These are phyloP conservation scores for Antennarius maculatus DNA, from an alignment of 2,797 vertebrate genomes.

Conservation along the genomic window DNA sequence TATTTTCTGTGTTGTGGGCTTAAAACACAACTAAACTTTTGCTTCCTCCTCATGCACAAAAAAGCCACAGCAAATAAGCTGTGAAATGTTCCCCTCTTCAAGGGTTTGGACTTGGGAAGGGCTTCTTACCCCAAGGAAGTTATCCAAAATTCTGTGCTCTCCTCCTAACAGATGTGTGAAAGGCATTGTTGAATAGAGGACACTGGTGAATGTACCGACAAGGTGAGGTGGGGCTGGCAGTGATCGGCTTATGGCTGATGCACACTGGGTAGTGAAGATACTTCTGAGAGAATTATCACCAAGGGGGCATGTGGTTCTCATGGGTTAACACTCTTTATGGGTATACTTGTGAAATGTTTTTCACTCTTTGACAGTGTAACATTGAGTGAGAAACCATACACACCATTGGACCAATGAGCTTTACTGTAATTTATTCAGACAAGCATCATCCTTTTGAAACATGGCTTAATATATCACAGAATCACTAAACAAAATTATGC, in stretches of 20 bases:
- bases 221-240: constrained; percentile 52
- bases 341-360: no score
- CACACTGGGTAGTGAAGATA: constrained; percentile 2
- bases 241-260: constrained; percentile 49
- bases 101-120: constrained; percentile 75
- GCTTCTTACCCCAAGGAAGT: constrained; percentile 74
- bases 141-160: constrained; percentile 67
- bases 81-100: constrained; percentile 72
- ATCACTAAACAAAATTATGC: no score
- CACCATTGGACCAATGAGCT: no score
- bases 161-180: constrained; percentile 60
- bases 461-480: no score
- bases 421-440: no score
- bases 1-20: constrained; percentile 72
- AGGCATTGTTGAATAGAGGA: constrained; percentile 58
- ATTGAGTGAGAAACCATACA: not conserved
- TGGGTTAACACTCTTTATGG: no score
- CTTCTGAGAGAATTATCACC: no score
- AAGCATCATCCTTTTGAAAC: no score
- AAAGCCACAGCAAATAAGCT: constrained; percentile 72
- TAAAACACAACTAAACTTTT: constrained; percentile 61
- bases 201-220: constrained; percentile 55
- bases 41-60: constrained; percentile 57
- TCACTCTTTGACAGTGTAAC: no score
- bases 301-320: no score